Evolutionary conservation across 2,113 vertebrate species (phyloP), one percentile per base, ranked within the genome.

Genomic region (Microtus pennsylvanicus): DNA sequence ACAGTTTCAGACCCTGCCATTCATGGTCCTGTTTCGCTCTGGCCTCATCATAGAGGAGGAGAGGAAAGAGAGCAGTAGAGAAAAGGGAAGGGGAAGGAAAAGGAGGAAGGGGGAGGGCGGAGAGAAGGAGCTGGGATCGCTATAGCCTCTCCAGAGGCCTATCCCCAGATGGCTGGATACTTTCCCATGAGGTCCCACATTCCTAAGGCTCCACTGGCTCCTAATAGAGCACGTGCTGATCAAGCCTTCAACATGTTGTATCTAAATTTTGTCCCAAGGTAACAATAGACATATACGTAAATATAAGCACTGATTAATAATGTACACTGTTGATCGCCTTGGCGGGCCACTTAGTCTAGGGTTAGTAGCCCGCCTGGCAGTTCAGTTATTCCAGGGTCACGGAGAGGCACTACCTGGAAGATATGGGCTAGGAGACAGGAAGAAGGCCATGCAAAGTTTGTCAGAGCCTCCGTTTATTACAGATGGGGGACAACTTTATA

Each of bases 1-100:
- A 69, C 10, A 67, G 63, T 50, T 33, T 47, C 42, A 35, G 63
- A 47, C 3, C 3, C 67, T 86, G 69, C 28, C 28, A 69, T 86
- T 86, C 10, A 13, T 47, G 17, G 28, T 22, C 19, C 26, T 47
- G 63, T 69, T 33, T 30, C 5, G 35, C 69, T 69, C 67, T 7
- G 42, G 63, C 33, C 42, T 35, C 16, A 11, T 45, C 38, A 19
- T 22, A 50, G 5, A 0, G 0, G 6, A 69, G 45, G 19, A 13
- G 63, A 47, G 19, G 45, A 14, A 24, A 50, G 45, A 19, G 4
- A 28, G 14, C 13, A 2, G 82, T 19, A 28, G n/a, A 61, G 7
- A 30, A 61, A 3, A 30, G 58, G 12, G n/a, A 38, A 83, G 55
- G 55, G 13, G 81, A 83, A n/a, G 14, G 16, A 30, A 63, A 42